Base-by-base conservation (phyloP, 2,797 vertebrate species). In the Hydrocynus forskahlii region DNA sequence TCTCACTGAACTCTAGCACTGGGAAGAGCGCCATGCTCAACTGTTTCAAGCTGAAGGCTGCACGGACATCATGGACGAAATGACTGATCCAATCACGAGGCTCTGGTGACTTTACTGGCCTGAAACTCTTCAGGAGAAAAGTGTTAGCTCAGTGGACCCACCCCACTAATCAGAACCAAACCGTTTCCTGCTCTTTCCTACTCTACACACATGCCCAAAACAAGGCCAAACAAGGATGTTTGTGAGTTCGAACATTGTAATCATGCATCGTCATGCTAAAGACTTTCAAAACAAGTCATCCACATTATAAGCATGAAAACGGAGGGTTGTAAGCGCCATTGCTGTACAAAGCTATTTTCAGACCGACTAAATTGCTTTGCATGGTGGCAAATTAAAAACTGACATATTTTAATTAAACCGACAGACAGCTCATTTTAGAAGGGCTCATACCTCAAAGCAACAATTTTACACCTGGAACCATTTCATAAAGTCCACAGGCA, bases 81-180 rank as follows among this genome's bases (percentile, higher is more conserved):
- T 92, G 88, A 93, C 88, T 86, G 84, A 80, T 88, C 16, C 75
- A 86, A 81, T 90, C 86, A 84, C 81, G 67, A 85, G 82, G 76
- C 88, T 86, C 82, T 71, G 86, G 90, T 80, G 88, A 84, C 87
- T 72, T 81, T 82, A 79, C 82, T 87, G 76, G 86, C 84, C 84
- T 86, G 81, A 84, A 87, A 86, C 88, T 76, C 40, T 19, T 83
- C 78, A 59, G 78, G 83, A 88, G 86, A 66, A 82, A 84, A 74
- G 69, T 78, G 85, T 89, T 86, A 91, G 38, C 81, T 76, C 72
- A 48, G 82, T 84, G 77, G 88, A 86, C 89, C 89, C 89, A 59
- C 90, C 91, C 88, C 4, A 69, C 82, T 91, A 91, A 92, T 91
- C 86, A 90, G 75, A 92, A 91, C 88, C 90, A 86, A 83, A 81